Conservation (phyloP, 2,797 vertebrate species). For the Luscinia megarhynchos region DNA sequence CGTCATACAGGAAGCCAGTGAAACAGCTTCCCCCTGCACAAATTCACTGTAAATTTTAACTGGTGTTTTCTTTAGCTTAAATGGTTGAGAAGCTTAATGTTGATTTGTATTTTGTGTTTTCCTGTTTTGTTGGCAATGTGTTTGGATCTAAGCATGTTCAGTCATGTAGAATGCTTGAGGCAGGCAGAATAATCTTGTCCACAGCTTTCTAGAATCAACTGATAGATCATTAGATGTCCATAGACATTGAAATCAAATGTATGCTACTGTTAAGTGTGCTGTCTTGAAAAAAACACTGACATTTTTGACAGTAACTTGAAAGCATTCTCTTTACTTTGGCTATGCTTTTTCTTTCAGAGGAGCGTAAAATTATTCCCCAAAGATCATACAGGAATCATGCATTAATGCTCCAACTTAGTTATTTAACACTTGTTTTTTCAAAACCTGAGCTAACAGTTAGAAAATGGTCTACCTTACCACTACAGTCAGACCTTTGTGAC, state of each 20-base stretch:
- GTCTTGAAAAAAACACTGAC: background rate
- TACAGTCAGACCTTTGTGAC: background rate
- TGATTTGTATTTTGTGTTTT: background rate
- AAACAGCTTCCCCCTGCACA: background rate
- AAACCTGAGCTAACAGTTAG: background rate
- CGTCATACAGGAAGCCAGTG: background rate
- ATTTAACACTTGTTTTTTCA: background rate
- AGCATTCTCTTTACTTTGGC: background rate
- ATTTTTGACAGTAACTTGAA: background rate
- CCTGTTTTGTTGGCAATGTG: background rate
- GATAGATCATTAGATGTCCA: background rate
- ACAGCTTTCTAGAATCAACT: background rate
- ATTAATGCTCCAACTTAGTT: background rate
- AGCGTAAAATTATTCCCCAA: background rate
- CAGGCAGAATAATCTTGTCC: background rate
- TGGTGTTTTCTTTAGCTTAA: background rate
- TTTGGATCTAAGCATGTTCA: background rate
- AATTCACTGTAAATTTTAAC: background rate
- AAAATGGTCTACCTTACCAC: background rate
- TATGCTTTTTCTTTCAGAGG: background rate
- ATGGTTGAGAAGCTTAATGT: background rate
- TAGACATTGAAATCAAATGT: background rate
- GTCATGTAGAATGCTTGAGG: background rate
- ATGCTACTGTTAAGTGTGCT: background rate
- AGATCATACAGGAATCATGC: background rate